Base-by-base conservation (phyloP, 2,113 vertebrate species). In the Blennius ocellaris region DNA sequence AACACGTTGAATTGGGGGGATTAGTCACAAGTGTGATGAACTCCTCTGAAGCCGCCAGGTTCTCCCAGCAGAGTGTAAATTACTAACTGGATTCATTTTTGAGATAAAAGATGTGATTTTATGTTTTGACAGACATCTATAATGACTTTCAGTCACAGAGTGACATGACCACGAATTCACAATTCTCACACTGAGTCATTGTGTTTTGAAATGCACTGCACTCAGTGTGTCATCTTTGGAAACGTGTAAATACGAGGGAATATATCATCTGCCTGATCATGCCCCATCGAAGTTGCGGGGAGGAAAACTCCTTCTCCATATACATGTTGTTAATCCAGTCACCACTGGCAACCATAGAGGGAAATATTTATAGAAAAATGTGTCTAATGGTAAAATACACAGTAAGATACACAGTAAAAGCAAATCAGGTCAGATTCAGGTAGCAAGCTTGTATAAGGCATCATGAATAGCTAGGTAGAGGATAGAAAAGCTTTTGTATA, bases 141-240 rank as follows among this genome's bases (percentile, higher is more conserved):
- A 15, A 58, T 55, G 16, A n/a, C 1, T 69, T 49, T 80, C 45
- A 68, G 30, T 63, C 15, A 0, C 8, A 43, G 39, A 55, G 55
- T 62, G 41, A 78, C 41, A 43, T 48, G 79, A 61, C 66, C 45
- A n/a, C 60, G 51, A 36, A 61, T 53, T 53, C 43, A 50, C 21
- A 60, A 61, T 41, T 65, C 10, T 78, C 5, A 14, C 49, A 45
- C 43, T 59, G 52, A 71, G 47, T 80, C 58, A 73, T 55, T 72
- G 59, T 80, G 62, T 73, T 63, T 72, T 50, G 21, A 76, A 78
- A 66, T 73, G 52, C 14, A 38, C 36, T 67, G 38, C 47, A 49
- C 64, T 76, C 45, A 52, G 7, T 62, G 81, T 77, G 55, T 74
- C 78, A 69, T 82, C 41, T 36, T 14, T 44, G 11, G 15, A 70